These are phyloP conservation scores for Falco cherrug DNA, from an alignment of 2,797 vertebrate genomes.

Conservation along the genomic window DNA sequence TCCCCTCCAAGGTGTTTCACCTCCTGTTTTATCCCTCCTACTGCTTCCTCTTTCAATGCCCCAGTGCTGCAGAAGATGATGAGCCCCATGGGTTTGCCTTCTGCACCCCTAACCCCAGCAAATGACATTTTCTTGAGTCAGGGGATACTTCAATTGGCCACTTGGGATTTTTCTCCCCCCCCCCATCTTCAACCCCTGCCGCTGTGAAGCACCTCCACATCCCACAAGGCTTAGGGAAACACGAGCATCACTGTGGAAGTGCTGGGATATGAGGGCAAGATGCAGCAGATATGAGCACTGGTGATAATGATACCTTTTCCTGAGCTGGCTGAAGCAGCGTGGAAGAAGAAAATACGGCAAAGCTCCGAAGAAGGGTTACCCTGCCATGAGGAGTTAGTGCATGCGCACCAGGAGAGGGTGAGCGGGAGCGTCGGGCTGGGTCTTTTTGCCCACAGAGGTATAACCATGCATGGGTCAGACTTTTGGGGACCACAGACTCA, in stretches of 20 bases:
- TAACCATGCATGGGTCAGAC: neutral
- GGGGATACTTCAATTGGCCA: neutral
- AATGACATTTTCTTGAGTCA: neutral
- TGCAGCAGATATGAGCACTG: rapidly evolving
- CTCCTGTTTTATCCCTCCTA: neutral
- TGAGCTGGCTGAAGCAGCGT: neutral
- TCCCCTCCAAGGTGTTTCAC: neutral
- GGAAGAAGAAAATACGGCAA: neutral
- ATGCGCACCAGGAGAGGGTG: neutral
- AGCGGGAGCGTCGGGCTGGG: neutral
- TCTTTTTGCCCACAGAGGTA: neutral
- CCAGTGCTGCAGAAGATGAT: neutral
- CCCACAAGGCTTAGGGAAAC: neutral
- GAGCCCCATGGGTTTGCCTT: neutral
- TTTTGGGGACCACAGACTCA: neutral
- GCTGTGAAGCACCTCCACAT: neutral
- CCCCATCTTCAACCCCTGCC: neutral
- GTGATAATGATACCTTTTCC: neutral
- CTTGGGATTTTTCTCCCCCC: neutral
- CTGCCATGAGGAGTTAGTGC: neutral
- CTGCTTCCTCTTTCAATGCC: neutral
- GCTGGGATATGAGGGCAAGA: neutral
- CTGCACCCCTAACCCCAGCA: neutral
- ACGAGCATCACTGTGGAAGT: rapidly evolving
- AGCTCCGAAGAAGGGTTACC: neutral